Evolutionary conservation across 2,888 invertebrate genomes (phyloP).

Genomic region (Kryphioiulus occultus): DNA sequence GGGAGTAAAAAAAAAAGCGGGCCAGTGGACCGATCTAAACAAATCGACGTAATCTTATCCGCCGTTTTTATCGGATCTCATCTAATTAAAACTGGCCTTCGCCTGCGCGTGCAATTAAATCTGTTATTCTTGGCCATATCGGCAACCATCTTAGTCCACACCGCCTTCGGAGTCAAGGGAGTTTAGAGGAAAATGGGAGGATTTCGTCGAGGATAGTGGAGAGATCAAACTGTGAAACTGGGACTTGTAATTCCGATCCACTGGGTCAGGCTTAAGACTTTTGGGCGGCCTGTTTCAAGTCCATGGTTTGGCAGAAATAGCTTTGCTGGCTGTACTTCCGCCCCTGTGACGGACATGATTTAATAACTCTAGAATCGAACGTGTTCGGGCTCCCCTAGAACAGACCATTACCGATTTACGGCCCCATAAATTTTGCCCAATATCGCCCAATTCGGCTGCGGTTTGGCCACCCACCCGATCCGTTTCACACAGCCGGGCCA

Average conservation of each 20-base stretch:
- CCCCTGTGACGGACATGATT: neutral
- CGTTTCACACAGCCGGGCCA: neutral
- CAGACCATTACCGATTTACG: neutral
- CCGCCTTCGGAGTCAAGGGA: constrained; percentile 23
- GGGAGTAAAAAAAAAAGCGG: neutral
- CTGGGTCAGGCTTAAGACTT: neutral
- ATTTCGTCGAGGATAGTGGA: neutral
- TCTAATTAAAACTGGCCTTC: constrained; percentile 23
- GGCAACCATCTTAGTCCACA: neutral
- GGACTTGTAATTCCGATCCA: neutral
- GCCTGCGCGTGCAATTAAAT: neutral
- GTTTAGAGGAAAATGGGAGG: neutral
- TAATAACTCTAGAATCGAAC: too few relatives aligned
- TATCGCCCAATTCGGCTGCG: neutral
- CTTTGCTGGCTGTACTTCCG: neutral
- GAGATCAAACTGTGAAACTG: neutral
- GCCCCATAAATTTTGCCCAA: neutral
- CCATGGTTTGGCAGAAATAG: neutral
- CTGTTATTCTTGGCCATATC: neutral
- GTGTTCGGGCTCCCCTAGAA: too few relatives aligned
- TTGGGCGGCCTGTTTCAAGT: neutral
- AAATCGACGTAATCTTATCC: constrained; percentile 4
- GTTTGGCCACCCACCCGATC: too few relatives aligned
- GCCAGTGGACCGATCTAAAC: constrained; percentile 6
- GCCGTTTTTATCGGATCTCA: neutral